Conservation (phyloP, 2,113 vertebrate species). For the Kobus ellipsiprymnus region DNA sequence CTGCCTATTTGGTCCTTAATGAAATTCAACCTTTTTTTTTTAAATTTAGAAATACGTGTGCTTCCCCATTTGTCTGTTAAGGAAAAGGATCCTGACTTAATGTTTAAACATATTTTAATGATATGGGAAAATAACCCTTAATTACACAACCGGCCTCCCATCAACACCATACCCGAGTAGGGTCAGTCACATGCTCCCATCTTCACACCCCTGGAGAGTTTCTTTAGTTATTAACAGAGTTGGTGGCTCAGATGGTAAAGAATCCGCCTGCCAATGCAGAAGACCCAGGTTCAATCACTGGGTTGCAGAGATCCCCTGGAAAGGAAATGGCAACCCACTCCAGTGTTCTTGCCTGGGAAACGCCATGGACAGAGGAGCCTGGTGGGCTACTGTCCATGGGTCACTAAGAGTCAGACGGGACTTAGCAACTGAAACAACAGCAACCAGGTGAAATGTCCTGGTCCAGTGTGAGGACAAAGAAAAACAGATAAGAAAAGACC, state of each 20-base stretch:
- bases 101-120: neutral
- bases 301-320: neutral
- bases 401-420: neutral
- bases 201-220: neutral
- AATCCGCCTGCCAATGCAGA: fast-evolving
- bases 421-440: neutral
- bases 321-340: neutral
- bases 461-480: neutral
- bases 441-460: neutral
- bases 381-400: neutral
- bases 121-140: neutral
- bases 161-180: fast-evolving
- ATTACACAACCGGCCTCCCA: neutral
- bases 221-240: neutral
- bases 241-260: neutral
- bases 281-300: neutral
- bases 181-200: neutral
- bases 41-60: neutral
- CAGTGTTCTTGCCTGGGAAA: neutral
- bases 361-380: neutral
- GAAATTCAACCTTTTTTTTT: neutral
- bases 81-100: neutral
- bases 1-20: neutral
- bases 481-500: neutral
- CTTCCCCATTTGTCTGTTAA: neutral